Evolutionary conservation across 2,113 vertebrate species (phyloP), one percentile per base, ranked within the genome.

Genomic region (Corythoichthys haematopterus): DNA sequence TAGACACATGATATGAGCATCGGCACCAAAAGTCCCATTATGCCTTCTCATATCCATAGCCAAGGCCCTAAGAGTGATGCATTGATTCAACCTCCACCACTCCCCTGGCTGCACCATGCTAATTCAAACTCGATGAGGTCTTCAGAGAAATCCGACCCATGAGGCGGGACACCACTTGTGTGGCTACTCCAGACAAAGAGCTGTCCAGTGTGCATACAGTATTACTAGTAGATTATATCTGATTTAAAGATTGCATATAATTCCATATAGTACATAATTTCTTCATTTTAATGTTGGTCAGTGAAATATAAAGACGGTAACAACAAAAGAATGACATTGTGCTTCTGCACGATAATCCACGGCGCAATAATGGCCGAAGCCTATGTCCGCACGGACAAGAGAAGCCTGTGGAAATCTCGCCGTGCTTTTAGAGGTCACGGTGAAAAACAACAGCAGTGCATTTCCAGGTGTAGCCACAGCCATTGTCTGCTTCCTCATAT

Each of bases 51-150:
- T 84, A 79, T 83, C 78, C 86, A 81, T 83, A 85, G 70, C 79
- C 84, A 77, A 85, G 88, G 86, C 80, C 87, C 88, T 88, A 45
- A 70, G 76, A 86, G 79, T 92, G 90, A 92, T 92, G 84, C 86
- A 93, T 90, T 77, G 90, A 90, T 90, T 87, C 83, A 86, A 86
- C 91, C 90, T 90, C 89, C 88, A 91, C 72, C 65, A 40, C 67
- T 91, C 89, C 88, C 86, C 65, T 85, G 87, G 83, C 86, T 85
- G 67, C 80, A 61, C 75, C 80, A 85, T 82, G 77, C 71, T 87
- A 88, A 88, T 90, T 91, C 82, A 79, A 87, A 84, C 70, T 69
- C 77, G 76, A 72, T 50, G 69, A 76, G 75, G 79, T 84, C 90
- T 87, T 86, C 72, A 66, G 88, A 92, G 86, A 82, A 84, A 87